A percentile compares a stretch with the other conserved stretches of the same genome.
Conservation (phyloP, 2,113 vertebrate species). For the Apaloderma vittatum region DNA sequence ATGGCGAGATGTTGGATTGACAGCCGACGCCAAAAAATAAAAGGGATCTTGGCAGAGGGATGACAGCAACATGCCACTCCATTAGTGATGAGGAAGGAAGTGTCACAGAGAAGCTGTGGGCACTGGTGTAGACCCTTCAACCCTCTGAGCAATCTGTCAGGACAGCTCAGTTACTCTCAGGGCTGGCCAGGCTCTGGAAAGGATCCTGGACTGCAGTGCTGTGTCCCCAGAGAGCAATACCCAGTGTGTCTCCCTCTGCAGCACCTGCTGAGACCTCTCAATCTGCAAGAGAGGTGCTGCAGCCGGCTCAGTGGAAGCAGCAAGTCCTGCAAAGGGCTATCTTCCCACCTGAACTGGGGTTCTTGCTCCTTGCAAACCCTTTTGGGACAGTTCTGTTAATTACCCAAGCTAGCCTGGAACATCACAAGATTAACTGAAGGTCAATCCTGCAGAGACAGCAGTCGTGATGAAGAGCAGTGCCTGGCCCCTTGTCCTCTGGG, state of each 20-base stretch:
- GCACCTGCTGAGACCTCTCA: not conserved
- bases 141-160: not conserved
- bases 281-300: not conserved
- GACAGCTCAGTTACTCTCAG: not conserved
- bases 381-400: not conserved
- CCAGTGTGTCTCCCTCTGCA: rapidly evolving
- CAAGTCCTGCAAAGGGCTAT: not conserved
- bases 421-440: not conserved
- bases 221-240: rapidly evolving
- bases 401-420: not conserved
- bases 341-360: not conserved
- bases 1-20: not conserved
- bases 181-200: not conserved
- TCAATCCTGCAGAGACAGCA: not conserved
- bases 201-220: not conserved
- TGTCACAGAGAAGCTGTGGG: not conserved
- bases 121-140: not conserved
- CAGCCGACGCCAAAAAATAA: not conserved
- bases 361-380: rapidly evolving
- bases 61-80: not conserved
- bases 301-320: not conserved
- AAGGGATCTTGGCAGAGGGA: not conserved
- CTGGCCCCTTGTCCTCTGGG: not conserved
- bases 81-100: not conserved
- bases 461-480: not conserved